These are phyloP conservation scores for Trichoplusia ni DNA, from an alignment of 1,140 invertebrate species.

Conservation along the genomic window DNA sequence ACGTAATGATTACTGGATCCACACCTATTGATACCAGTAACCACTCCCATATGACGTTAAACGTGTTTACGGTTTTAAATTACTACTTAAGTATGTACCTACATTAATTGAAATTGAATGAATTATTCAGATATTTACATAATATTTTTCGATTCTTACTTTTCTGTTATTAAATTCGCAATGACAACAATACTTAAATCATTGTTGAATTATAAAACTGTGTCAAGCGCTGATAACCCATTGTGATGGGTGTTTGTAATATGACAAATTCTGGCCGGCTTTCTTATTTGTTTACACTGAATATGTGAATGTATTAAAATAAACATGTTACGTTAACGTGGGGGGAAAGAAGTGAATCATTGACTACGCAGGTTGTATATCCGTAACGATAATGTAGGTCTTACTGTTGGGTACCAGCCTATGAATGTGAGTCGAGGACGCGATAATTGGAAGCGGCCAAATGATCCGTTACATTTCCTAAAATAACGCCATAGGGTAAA, in stretches of 20 bases:
- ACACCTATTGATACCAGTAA: no score
- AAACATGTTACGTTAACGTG: neutral
- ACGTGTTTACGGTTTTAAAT: no score
- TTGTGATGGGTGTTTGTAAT: slow-evolving; percentile 1
- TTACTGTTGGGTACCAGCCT: slow-evolving; percentile 35
- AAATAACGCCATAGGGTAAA: slow-evolving; percentile 53
- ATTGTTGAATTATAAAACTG: neutral
- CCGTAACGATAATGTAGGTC: slow-evolving; percentile 29
- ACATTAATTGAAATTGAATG: no score
- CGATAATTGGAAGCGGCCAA: slow-evolving; percentile 67
- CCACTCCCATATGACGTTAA: no score
- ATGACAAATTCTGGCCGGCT: neutral
- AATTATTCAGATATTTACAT: no score
- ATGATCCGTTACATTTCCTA: slow-evolving; percentile 74
- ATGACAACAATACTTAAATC: no score
- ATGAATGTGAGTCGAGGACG: slow-evolving; percentile 54
- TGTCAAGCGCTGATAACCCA: neutral
- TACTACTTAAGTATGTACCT: no score
- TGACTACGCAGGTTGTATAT: neutral
- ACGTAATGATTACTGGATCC: no score
- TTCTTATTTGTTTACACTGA: slow-evolving; percentile 3
- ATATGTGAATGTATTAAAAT: neutral
- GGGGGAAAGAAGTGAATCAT: neutral
- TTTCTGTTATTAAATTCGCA: no score
- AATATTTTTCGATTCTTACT: no score